Percentiles rank a stretch among this genome's conserved stretches.
Conservation (phyloP, 2,113 vertebrate genomes). For the Platichthys stellatus region DNA sequence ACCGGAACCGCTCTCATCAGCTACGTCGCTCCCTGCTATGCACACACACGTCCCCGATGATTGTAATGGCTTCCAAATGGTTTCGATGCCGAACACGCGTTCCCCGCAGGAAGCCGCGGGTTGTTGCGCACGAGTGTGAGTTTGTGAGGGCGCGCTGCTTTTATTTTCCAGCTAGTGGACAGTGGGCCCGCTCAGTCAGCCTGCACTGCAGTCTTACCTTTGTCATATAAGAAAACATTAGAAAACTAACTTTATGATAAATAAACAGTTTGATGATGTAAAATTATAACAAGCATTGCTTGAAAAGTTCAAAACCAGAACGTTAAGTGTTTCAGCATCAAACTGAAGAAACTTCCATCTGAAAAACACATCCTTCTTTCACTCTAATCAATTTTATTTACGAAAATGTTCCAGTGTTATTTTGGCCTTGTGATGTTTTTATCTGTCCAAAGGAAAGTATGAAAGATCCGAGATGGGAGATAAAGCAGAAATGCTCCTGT, state of each 20-base stretch:
- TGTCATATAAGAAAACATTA: no score
- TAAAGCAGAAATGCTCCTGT: slow-evolving; percentile 2
- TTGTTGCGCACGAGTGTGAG: not conserved
- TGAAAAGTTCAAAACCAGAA: not conserved
- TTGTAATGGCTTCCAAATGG: slow-evolving; percentile 64
- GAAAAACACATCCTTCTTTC: not conserved
- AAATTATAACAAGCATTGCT: not conserved
- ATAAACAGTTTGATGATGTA: not conserved
- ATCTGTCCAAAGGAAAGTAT: not conserved
- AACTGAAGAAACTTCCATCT: not conserved
- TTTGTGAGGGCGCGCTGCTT: not conserved
- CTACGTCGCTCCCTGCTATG: slow-evolving; percentile 35
- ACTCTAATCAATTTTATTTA: not conserved
- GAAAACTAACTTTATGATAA: not conserved
- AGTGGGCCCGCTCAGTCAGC: slow-evolving; percentile 22
- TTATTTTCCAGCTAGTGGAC: slow-evolving; percentile 32
- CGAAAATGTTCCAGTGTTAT: not conserved
- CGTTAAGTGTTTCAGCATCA: not conserved
- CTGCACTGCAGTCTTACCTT: not conserved
- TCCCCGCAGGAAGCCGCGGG: slow-evolving; percentile 46
- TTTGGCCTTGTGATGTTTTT: not conserved
- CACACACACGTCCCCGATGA: slow-evolving; percentile 52
- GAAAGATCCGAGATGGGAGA: not conserved
- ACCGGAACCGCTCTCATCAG: slow-evolving; percentile 69
- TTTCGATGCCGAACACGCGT: slow-evolving; percentile 49